phyloP scores from a whole-genome alignment of 2,797 vertebrate species.

The Falco biarmicus region DNA sequence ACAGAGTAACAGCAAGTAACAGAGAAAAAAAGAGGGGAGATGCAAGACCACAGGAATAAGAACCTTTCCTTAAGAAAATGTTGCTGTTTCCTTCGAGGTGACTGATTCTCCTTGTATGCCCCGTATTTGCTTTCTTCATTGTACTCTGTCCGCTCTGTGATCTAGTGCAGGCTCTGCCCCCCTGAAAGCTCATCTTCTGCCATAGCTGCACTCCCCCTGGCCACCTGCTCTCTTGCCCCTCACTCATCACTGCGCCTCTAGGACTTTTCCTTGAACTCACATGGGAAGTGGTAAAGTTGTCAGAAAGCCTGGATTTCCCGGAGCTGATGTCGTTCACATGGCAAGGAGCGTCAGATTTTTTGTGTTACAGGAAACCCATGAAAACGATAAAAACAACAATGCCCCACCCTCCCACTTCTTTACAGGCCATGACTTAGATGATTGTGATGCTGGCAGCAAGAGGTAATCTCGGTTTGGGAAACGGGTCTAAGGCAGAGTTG shows the following conservation, averaged over 20 bases:
- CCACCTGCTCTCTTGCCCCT: not conserved
- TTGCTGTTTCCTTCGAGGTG: not conserved
- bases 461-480: not conserved
- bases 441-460: not conserved
- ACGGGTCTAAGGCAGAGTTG: not conserved
- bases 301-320: not conserved
- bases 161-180: not conserved
- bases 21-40: not conserved
- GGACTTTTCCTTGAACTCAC: not conserved
- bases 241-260: not conserved
- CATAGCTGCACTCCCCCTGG: rapidly evolving
- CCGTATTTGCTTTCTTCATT: not conserved
- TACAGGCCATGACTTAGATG: not conserved
- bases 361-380: not conserved
- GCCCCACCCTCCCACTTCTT: not conserved
- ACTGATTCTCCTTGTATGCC: not conserved
- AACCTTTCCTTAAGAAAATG: not conserved
- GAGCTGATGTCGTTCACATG: not conserved
- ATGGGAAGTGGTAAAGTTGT: not conserved
- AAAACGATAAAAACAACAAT: not conserved
- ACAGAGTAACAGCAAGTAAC: not conserved
- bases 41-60: not conserved
- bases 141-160: not conserved
- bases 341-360: not conserved
- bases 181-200: not conserved